Conservation (phyloP, 2,888 invertebrate species). For the Drosophila anomalipes region DNA sequence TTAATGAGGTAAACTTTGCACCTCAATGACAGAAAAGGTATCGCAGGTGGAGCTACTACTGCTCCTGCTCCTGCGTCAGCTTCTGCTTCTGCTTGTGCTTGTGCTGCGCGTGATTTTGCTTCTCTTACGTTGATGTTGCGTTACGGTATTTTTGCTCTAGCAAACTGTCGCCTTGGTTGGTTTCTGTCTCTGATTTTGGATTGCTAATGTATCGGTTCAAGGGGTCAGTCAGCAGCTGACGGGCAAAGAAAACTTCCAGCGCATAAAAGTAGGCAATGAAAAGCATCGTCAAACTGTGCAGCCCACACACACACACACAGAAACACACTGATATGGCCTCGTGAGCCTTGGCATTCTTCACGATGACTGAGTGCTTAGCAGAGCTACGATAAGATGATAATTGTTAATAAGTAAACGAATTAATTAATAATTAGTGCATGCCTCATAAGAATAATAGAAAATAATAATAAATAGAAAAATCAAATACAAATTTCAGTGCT, state of each 20-base stretch:
- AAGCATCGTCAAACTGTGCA: slow-evolving; percentile 50
- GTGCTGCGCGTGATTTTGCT: slow-evolving; percentile 58
- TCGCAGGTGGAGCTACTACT: slow-evolving; percentile 44
- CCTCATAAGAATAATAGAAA: background rate
- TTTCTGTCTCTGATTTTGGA: slow-evolving; percentile 70
- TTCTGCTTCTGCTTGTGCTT: slow-evolving; percentile 6
- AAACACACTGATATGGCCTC: slow-evolving; percentile 10
- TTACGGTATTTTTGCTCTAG: slow-evolving; percentile 23
- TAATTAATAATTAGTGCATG: background rate
- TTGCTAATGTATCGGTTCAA: slow-evolving; percentile 77
- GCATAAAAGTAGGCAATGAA: slow-evolving; percentile 62
- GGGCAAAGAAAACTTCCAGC: slow-evolving; percentile 61
- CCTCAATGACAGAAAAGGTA: slow-evolving; percentile 78
- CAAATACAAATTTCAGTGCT: background rate
- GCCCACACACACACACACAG: slow-evolving; percentile 9
- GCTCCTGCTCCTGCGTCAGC: background rate
- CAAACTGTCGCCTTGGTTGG: slow-evolving; percentile 3
- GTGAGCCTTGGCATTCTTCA: slow-evolving; percentile 7
- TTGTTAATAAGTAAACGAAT: background rate
- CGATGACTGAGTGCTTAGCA: background rate
- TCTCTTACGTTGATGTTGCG: slow-evolving; percentile 40
- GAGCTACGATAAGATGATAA: background rate
- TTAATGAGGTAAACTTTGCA: slow-evolving; percentile 80
- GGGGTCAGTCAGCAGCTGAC: slow-evolving; percentile 71
- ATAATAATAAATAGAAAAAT: background rate